These are phyloP conservation scores for Gymnoscelis rufifasciata DNA, from an alignment of 2,888 invertebrate genomes.

Conservation along the genomic window DNA sequence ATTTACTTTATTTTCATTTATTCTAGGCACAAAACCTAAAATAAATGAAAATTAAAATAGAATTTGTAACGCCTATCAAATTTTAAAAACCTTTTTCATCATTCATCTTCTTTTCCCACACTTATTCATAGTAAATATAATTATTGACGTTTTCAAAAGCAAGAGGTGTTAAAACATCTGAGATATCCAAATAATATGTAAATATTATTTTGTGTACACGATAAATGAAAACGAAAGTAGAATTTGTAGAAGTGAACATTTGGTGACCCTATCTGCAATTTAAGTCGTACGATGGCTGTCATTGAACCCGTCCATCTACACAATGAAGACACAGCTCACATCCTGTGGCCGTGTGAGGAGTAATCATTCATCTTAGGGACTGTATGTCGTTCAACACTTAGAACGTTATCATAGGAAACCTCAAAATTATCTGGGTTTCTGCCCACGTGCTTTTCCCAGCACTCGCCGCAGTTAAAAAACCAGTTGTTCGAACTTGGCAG, in stretches of 20 bases:
- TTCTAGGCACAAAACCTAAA: too few relatives aligned
- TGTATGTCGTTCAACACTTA: conserved; percentile 19
- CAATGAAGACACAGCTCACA: conserved; percentile 49
- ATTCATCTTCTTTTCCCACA: too few relatives aligned
- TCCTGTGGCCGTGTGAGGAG: conserved; percentile 46
- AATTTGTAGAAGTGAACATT: neutral
- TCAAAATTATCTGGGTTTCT: conserved; percentile 44
- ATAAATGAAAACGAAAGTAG: neutral
- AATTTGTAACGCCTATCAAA: too few relatives aligned
- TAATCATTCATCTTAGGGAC: conserved; percentile 39
- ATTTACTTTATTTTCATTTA: too few relatives aligned
- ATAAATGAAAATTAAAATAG: too few relatives aligned
- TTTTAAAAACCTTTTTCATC: too few relatives aligned
- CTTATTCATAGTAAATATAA: too few relatives aligned
- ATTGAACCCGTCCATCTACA: conserved; percentile 51
- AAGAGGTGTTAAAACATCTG: too few relatives aligned
- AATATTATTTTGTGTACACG: too few relatives aligned
- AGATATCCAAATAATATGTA: too few relatives aligned
- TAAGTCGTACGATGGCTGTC: conserved; percentile 46
- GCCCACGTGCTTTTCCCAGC: conserved; percentile 51
- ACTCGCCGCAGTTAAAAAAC: conserved; percentile 55
- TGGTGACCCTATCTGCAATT: conserved; percentile 18
- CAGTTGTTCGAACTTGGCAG: conserved; percentile 72
- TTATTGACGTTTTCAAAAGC: too few relatives aligned
- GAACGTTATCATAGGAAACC: conserved; percentile 30